A percentile compares a stretch with the other conserved stretches of the same genome.
Conservation (phyloP, 2,113 vertebrate species). For the Hippocampus abdominalis region DNA sequence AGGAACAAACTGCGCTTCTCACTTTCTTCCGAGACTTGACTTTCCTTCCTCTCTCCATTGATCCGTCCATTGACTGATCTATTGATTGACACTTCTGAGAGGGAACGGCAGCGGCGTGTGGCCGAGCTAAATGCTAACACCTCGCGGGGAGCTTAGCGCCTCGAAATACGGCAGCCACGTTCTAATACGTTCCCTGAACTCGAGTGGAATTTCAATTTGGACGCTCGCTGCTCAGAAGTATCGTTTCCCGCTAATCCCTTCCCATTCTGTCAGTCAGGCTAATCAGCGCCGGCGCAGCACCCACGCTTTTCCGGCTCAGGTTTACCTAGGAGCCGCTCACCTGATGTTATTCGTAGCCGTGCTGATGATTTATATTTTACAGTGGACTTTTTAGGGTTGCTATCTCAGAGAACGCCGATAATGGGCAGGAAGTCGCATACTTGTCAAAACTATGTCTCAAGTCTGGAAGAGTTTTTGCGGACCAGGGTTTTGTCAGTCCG, state of each 20-base stretch:
- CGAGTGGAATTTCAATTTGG: slow-evolving; percentile 7
- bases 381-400: background rate
- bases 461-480: background rate
- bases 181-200: slow-evolving; percentile 2
- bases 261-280: slow-evolving; percentile 6
- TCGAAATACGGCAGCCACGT: background rate
- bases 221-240: background rate
- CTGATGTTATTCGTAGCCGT: background rate
- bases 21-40: background rate
- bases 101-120: background rate
- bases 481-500: background rate
- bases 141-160: background rate
- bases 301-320: background rate
- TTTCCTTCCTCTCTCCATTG: background rate
- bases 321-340: slow-evolving; percentile 2
- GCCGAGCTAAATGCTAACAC: background rate
- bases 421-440: background rate
- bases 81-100: background rate
- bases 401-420: background rate
- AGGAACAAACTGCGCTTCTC: background rate
- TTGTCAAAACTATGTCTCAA: background rate
- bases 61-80: background rate
- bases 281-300: slow-evolving; percentile 6
- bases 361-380: background rate
- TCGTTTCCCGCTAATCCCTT: slow-evolving; percentile 6